A percentile compares a stretch with the other conserved stretches of the same genome.
phyloP scores from a whole-genome alignment of 2,888 invertebrate species.

The Eueremaeus valkanovi region DNA sequence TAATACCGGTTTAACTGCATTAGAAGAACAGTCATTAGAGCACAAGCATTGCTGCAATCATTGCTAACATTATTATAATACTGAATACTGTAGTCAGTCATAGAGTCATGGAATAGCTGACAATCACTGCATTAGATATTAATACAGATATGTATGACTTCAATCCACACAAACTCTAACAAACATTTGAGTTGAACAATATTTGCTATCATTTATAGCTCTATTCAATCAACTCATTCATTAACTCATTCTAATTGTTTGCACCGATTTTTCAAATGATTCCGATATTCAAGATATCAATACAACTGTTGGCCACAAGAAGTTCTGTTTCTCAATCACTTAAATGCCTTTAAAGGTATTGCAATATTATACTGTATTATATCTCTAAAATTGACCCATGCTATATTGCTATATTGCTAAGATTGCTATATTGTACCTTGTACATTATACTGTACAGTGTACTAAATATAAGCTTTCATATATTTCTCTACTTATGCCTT shows the following conservation, averaged over 20 bases:
- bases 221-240: not conserved
- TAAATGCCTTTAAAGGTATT: not conserved
- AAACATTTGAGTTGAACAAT: not conserved
- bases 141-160: too few species aligned
- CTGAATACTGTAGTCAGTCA: too few species aligned
- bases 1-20: slow-evolving; percentile 34
- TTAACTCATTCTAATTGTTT: not conserved
- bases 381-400: too few species aligned
- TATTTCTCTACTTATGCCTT: too few species aligned
- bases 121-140: too few species aligned
- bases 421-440: too few species aligned
- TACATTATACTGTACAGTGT: too few species aligned
- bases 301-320: not conserved
- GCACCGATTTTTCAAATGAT: not conserved
- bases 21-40: not conserved
- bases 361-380: not conserved
- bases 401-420: too few species aligned
- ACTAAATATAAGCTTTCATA: too few species aligned
- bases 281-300: not conserved
- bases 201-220: not conserved
- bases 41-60: not conserved
- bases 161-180: not conserved
- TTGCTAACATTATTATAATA: too few species aligned
- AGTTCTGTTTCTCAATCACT: too few species aligned
- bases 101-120: too few species aligned